phyloP scores from a whole-genome alignment of 2,113 vertebrate species.

The Mustelus asterias region DNA sequence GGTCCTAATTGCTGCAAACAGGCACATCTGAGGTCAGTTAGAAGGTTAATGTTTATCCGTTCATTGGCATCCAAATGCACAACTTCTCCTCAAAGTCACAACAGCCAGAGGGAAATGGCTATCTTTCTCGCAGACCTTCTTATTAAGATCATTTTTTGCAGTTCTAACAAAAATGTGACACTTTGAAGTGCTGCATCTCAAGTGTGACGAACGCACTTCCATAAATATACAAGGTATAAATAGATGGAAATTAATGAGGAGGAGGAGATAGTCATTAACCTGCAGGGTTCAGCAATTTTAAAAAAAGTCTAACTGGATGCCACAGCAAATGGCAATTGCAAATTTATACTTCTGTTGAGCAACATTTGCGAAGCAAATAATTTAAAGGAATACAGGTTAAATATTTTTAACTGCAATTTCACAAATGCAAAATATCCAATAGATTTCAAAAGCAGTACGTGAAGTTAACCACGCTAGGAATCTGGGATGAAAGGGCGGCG shows the following conservation, averaged over 20 bases:
- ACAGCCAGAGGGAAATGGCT: not conserved
- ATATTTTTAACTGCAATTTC: not conserved
- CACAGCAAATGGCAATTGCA: not conserved
- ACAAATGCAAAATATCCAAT: not conserved
- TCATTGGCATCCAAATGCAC: not conserved
- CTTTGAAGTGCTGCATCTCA: not conserved
- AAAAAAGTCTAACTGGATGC: not conserved
- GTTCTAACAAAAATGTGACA: constrained; percentile 17
- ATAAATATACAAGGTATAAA: not conserved
- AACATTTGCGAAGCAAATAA: not conserved
- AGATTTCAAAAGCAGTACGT: not conserved
- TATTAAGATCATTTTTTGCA: not conserved
- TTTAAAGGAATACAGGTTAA: not conserved
- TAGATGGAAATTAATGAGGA: constrained; percentile 14
- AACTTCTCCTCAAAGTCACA: not conserved
- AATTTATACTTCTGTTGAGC: not conserved
- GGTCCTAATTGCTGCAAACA: no score
- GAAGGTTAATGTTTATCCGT: no score
- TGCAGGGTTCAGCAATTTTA: not conserved
- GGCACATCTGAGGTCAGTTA: no score
- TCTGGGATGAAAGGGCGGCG: no score
- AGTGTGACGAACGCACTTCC: not conserved
- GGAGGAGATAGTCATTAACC: not conserved
- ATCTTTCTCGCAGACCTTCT: not conserved
- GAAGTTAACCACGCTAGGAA: not conserved